phyloP scores from a whole-genome alignment of 2,888 invertebrate species.

The Erpobdella octoculata region DNA sequence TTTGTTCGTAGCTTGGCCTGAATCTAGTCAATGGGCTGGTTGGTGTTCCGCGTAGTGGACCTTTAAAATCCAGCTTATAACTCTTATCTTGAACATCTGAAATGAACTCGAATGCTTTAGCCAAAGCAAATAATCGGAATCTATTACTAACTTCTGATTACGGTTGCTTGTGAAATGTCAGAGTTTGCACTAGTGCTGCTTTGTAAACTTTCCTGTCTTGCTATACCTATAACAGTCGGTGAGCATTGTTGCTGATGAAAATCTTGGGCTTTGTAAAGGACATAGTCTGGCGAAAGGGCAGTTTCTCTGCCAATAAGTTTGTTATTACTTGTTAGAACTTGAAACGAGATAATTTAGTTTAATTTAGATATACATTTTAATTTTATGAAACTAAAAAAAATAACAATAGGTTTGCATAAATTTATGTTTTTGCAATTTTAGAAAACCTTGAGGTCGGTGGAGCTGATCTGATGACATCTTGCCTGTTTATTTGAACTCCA shows the following conservation, averaged over 20 bases:
- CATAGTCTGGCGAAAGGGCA: not conserved
- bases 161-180: constrained; percentile 14
- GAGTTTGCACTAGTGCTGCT: constrained; percentile 14
- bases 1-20: not conserved
- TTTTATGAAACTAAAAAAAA: too few species aligned
- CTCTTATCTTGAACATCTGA: too few species aligned
- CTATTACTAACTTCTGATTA: constrained; percentile 6
- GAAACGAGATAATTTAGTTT: too few species aligned
- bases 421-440: not conserved
- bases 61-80: too few species aligned
- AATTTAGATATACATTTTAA: too few species aligned
- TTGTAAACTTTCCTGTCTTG: constrained; percentile 10
- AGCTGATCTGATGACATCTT: constrained; percentile 8
- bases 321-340: too few species aligned
- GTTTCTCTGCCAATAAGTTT: not conserved
- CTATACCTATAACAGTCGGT: not conserved
- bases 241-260: not conserved
- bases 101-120: not conserved
- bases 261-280: not conserved
- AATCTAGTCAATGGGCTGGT: too few species aligned
- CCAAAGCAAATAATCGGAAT: not conserved
- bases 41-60: too few species aligned
- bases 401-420: too few species aligned
- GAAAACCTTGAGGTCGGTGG: not conserved
- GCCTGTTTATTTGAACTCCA: not conserved